These are phyloP conservation scores for Darevskia mixta DNA, from an alignment of 2,797 vertebrate species.

Conservation along the genomic window DNA sequence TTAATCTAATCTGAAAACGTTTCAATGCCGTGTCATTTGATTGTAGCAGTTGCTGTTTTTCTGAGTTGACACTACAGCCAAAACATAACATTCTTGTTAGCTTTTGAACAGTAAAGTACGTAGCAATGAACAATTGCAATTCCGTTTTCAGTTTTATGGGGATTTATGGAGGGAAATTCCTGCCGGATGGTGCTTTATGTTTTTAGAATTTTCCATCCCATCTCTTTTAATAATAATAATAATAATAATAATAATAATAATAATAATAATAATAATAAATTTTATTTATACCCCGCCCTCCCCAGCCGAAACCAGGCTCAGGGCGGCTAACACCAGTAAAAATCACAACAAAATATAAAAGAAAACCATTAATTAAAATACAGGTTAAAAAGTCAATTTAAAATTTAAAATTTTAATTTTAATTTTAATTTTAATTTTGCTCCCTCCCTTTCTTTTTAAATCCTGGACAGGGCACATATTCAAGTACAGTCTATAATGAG, in stretches of 20 bases:
- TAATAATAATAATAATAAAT: too few relatives aligned
- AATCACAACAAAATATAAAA: too few relatives aligned
- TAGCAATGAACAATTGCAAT: not conserved
- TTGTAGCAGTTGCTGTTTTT: constrained; percentile 43
- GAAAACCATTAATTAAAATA: too few relatives aligned
- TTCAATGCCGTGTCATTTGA: constrained; percentile 42
- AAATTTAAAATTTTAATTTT: too few relatives aligned
- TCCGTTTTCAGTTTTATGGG: not conserved
- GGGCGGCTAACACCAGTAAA: too few relatives aligned
- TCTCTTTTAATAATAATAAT: too few relatives aligned
- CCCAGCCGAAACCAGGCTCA: too few relatives aligned
- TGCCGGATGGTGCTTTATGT: not conserved
- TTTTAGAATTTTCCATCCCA: constrained; percentile 33
- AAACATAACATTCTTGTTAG: constrained; percentile 44
- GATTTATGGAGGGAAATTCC: not conserved
- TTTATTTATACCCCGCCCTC: too few relatives aligned
- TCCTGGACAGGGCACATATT: constrained; percentile 34
- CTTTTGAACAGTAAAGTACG: constrained; percentile 34
- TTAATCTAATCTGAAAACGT: constrained; percentile 44
- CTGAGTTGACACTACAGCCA: constrained; percentile 33
- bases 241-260: too few relatives aligned
- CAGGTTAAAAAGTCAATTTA: too few relatives aligned
- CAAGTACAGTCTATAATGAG: constrained; percentile 38
- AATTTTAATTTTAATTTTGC: too few relatives aligned
- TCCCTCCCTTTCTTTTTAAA: constrained; percentile 30